Percentiles rank a stretch among this genome's conserved stretches.
These are phyloP conservation scores for Bambusicola thoracicus DNA, from an alignment of 2,113 vertebrate genomes.

Conservation along the genomic window DNA sequence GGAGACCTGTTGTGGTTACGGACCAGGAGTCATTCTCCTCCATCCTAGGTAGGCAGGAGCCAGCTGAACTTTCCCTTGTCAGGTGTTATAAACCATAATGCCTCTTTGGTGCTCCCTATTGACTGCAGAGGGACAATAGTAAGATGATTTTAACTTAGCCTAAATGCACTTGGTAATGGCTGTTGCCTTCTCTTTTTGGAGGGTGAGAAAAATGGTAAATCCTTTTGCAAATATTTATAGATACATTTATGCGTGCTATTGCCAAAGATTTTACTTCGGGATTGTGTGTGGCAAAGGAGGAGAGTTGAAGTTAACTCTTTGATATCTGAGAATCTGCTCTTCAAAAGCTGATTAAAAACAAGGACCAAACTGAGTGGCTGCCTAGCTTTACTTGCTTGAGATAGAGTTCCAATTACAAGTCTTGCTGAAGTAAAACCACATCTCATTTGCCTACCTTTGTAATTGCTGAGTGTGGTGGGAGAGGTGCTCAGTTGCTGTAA, in stretches of 20 bases:
- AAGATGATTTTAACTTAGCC: not conserved
- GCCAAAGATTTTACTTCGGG: not conserved
- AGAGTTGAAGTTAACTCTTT: not conserved
- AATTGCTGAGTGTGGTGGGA: not conserved
- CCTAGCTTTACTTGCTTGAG: not conserved
- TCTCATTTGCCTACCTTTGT: not conserved
- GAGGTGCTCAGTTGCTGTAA: constrained; percentile 12
- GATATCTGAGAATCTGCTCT: not conserved
- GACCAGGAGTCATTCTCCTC: not conserved
- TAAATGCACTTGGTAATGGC: not conserved
- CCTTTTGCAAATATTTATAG: not conserved
- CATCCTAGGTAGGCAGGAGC: not conserved
- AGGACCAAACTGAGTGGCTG: not conserved
- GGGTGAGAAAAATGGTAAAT: not conserved
- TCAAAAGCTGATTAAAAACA: not conserved
- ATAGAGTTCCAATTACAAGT: not conserved
- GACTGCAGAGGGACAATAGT: not conserved
- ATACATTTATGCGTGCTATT: rapidly evolving
- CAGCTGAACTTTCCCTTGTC: not conserved
- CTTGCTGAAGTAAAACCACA: not conserved
- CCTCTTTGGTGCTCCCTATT: rapidly evolving
- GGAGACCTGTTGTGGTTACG: not conserved
- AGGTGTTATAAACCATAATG: not conserved
- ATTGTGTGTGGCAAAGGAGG: not conserved
- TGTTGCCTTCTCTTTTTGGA: not conserved